These are phyloP conservation scores for Spea hammondii DNA, from an alignment of 2,797 vertebrate genomes.

Conservation along the genomic window DNA sequence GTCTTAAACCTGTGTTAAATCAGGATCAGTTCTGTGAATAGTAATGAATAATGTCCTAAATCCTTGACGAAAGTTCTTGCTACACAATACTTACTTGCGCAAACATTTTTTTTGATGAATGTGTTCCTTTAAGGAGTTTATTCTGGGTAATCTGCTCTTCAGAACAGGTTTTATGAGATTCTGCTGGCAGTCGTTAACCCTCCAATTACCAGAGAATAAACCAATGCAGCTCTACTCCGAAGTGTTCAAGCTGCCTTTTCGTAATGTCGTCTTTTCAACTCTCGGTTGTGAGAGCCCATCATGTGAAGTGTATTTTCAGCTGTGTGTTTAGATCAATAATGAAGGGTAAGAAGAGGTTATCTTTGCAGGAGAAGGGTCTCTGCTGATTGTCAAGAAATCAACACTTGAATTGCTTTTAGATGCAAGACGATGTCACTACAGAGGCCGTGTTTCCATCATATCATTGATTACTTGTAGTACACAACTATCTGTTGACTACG, in stretches of 20 bases:
- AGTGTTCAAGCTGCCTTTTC: background rate
- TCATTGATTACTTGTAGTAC: constrained; percentile 34
- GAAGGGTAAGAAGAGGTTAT: constrained; percentile 47
- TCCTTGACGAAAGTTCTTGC: too few relatives aligned
- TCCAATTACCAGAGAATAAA: too few relatives aligned
- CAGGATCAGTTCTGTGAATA: too few relatives aligned
- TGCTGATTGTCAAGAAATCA: constrained; percentile 50
- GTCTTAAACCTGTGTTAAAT: too few relatives aligned
- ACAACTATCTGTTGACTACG: constrained; percentile 23
- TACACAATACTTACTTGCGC: too few relatives aligned
- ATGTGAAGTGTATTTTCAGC: constrained; percentile 9
- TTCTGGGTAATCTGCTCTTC: too few relatives aligned
- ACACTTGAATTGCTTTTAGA: constrained; percentile 50
- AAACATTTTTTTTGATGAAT: too few relatives aligned
- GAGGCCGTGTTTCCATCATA: constrained; percentile 32
- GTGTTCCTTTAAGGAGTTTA: too few relatives aligned
- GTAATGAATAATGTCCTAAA: too few relatives aligned
- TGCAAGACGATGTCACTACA: constrained; percentile 40
- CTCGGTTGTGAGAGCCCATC: background rate
- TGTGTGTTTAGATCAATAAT: constrained; percentile 47
- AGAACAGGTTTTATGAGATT: too few relatives aligned
- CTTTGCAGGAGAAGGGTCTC: constrained; percentile 31
- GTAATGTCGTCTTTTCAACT: background rate
- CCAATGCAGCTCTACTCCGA: too few relatives aligned
- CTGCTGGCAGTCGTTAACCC: too few relatives aligned